Base-by-base conservation (phyloP, 2,113 vertebrate genomes). In the Pseudorhombus dupliciocellatus region DNA sequence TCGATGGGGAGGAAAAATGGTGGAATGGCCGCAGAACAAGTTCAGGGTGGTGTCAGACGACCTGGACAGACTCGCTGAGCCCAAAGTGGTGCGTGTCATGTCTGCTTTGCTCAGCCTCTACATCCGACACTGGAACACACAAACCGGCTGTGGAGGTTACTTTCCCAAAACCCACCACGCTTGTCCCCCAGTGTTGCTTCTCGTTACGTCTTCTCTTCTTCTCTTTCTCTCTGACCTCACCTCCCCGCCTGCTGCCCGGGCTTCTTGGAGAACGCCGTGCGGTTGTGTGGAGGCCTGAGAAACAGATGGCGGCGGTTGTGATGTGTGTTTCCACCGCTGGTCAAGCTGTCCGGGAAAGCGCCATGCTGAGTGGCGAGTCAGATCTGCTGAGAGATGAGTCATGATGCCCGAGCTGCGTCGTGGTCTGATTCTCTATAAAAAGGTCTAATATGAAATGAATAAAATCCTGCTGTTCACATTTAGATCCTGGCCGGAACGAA, bases 341-440 rank as follows among this genome's bases (percentile, higher is more conserved):
- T 79, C 73, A 61, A 74, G 65, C 58, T 56, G 48, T 83, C 84
- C 18, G 66, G 66, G 85, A 89, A 85, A 85, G 77, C 87, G 31
- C 64, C 70, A 14, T 66, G 77, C 81, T 79, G 76, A 60, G 69
- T 66, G 78, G 83, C 70, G 50, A 80, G 75, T 88, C 66, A 63
- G 71, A 86, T 77, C 60, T 54, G 51, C 75, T 77, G 80, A 88
- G 58, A 86, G 71, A 81, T 83, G 65, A 88, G 73, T 88, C 86
- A 86, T 61, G 54, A 66, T 75, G 61, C 21, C 50, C 63, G 55
- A 58, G 62, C 56, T 74, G 31, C 65, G 60, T 59, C 54, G 73
- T 70, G 66, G 54, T 74, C 70, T 79, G 37, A 5, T 51, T 53
- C 37, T 59, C 15, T 37, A 51, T 46, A 42, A 68, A 50, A 16